Evolutionary conservation across 2,113 vertebrate genomes (phyloP), one percentile per base, ranked within the genome.

Genomic region (Tiliqua scincoides): DNA sequence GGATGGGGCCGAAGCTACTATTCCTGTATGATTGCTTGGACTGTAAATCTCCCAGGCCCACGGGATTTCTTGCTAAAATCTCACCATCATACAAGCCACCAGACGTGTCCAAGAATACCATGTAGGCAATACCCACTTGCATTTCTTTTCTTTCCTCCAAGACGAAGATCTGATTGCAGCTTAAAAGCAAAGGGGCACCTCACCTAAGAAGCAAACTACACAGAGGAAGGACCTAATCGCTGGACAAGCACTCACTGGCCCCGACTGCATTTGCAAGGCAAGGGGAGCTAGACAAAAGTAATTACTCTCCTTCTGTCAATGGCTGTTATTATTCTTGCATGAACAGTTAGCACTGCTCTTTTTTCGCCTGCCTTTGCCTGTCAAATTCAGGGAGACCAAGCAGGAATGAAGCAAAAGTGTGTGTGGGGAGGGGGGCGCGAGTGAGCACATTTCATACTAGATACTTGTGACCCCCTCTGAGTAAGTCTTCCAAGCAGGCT

Each of bases 231-330:
- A 78, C 87, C 57, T 87, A n/a, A 4, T 73, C 32, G 52, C 81
- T 25, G 14, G 1, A 0, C 32, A 91, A 87, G 81, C 83, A 54
- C 3, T 63, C 17, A 18, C 23, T 59, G 80, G 82, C 90, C 82
- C 91, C 87, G 90, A 65, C 79, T 84, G 88, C 76, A 61, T 91
- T 93, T 92, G 88, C 82, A 3, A 88, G 86, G 89, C 89, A 84
- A 88, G 83, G 91, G 91, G 91, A 94, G 88, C 81, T 90, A 96
- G 93, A 95, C 93, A 93, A 96, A 96, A 92, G 94, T 95, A 95
- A 96, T 95, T 95, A 93, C 92, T 94, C 93, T 94, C 94, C 91
- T 91, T 94, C 94, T 92, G 89, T 91, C 95, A 92, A 93, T 93
- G 92, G 87, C 90, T 94, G 74, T 95, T 91, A 95, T 95, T 95